Evolutionary conservation across 1,140 invertebrate genomes (phyloP).

Genomic region (Brachionus paranguensis): DNA sequence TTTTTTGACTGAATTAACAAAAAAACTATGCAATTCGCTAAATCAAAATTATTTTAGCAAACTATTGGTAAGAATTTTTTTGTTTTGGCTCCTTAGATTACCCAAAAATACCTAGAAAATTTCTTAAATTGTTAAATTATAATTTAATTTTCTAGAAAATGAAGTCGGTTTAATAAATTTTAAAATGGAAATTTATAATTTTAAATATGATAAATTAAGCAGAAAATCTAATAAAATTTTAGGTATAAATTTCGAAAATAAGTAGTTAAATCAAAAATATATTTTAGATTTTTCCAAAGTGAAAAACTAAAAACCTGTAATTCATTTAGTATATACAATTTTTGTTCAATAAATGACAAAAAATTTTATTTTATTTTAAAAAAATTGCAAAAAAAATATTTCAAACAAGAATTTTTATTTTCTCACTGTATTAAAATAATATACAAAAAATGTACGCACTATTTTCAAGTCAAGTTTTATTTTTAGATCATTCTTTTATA

Average conservation of each 20-base stretch:
- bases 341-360: no score
- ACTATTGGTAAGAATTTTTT: background rate
- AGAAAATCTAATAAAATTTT: background rate
- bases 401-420: no score
- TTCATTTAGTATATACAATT: no score
- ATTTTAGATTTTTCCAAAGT: no score
- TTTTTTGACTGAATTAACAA: background rate
- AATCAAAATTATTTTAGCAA: background rate
- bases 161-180: background rate
- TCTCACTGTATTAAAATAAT: no score
- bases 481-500: no score
- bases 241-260: background rate
- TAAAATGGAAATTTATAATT: background rate
- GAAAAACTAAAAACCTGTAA: no score
- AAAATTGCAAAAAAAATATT: no score
- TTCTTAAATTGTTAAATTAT: background rate
- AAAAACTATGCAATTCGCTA: background rate
- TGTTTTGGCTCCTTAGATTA: background rate
- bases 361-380: no score
- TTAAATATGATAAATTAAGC: background rate
- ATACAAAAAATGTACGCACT: no score
- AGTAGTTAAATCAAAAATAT: no score
- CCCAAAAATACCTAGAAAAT: background rate
- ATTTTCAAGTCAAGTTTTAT: no score
- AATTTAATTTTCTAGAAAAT: background rate